Evolutionary conservation across 2,797 vertebrate species (phyloP), one percentile per base, ranked within the genome.

Genomic region (Petrocephalus sullivani): DNA sequence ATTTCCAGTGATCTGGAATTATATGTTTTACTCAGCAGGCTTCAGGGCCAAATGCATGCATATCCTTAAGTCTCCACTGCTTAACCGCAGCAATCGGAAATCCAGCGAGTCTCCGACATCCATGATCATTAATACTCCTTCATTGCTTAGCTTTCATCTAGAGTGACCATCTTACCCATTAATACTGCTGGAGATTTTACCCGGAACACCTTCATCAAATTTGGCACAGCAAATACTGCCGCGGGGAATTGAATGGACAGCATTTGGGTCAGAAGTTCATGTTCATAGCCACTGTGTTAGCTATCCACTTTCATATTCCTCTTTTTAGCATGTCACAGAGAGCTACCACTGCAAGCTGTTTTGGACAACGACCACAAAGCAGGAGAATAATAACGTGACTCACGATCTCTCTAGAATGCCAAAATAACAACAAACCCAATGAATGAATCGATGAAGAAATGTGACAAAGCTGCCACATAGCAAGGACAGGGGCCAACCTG

Each of bases 1-100:
- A 87, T 91, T 92, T 90, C 78, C 91, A 91, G 85, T 89, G 89
- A 90, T 90, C 88, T 92, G 90, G 88, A 90, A 90, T 87, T 87
- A 78, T 83, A 58, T 88, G 83, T 88, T 91, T 87, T 90, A 60
- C 57, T 78, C 87, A 71, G 82, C 87, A 57, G 90, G 90, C 88
- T 89, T 90, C 85, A 86, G 88, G 90, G 90, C 87, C 86, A 51
- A 46, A 75, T 85, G 87, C 85, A 88, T 33, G 81, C 90, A 89
- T 87, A 89, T 89, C 89, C 88, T 85, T 87, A 91, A 89, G 90
- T 91, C 89, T 90, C 87, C 87, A 78, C 89, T 88, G 90, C 89
- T 87, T 89, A 88, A 89, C 89, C 60, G 87, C 51, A 57, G 67
- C 89, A 87, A 89, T 37, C 88, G 86, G 81, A 83, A 75, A 90